Evolutionary conservation across 2,797 vertebrate species (phyloP).

Genomic region (Leuciscus waleckii): DNA sequence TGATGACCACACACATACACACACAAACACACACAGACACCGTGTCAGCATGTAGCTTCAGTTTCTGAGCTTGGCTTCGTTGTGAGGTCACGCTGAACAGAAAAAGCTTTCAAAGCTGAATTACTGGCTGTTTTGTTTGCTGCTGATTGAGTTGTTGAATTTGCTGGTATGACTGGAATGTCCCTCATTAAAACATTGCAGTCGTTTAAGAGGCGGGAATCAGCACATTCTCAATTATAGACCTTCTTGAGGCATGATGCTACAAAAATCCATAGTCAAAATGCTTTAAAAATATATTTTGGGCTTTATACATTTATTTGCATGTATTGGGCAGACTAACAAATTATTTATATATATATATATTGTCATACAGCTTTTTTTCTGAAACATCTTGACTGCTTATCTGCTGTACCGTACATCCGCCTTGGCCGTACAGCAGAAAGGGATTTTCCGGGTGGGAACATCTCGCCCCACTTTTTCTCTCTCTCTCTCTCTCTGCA

Average conservation of each 20-base stretch:
- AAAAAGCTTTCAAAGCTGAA: constrained; percentile 38
- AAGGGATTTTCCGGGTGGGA: too few species aligned
- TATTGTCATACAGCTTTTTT: too few species aligned
- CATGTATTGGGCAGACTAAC: background rate
- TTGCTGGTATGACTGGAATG: constrained; percentile 66
- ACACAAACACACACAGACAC: constrained; percentile 34
- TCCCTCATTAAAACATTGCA: constrained; percentile 57
- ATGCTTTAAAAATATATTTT: background rate
- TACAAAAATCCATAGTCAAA: background rate
- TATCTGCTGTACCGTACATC: too few species aligned
- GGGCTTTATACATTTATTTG: background rate
- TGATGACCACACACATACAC: constrained; percentile 42
- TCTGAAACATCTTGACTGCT: too few species aligned
- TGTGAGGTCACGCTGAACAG: constrained; percentile 32
- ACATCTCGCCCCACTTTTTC: too few species aligned
- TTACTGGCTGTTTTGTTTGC: constrained; percentile 40
- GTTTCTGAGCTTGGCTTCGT: constrained; percentile 16
- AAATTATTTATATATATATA: background rate
- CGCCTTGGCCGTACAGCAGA: too few species aligned
- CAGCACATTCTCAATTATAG: background rate
- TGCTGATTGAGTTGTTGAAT: constrained; percentile 65
- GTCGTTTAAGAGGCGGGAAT: constrained; percentile 29
- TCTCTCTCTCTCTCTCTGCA: too few species aligned
- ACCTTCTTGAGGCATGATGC: background rate
- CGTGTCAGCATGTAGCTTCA: constrained; percentile 25